These are phyloP conservation scores for Uropetala carovei DNA, from an alignment of 2,888 invertebrate genomes.

Conservation along the genomic window DNA sequence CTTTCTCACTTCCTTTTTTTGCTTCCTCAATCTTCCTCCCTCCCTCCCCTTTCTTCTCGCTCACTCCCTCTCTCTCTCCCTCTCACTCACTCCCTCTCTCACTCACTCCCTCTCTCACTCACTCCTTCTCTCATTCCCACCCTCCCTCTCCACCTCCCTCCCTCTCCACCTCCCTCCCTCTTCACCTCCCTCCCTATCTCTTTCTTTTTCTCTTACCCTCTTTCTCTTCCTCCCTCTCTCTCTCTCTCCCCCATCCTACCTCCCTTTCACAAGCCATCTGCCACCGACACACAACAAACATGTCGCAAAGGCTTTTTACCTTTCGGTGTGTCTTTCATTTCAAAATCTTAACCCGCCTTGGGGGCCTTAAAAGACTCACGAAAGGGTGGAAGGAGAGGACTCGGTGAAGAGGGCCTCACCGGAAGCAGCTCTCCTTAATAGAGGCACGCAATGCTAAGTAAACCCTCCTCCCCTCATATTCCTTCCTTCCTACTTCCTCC, in stretches of 20 bases:
- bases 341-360: not conserved
- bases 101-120: too few relatives aligned
- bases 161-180: too few relatives aligned
- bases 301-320: not conserved
- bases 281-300: not conserved
- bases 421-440: constrained; percentile 11
- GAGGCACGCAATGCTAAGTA: constrained; percentile 9
- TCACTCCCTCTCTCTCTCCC: too few relatives aligned
- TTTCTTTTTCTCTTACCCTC: too few relatives aligned
- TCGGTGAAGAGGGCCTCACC: not conserved
- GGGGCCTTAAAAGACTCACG: not conserved
- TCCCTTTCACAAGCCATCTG: not conserved
- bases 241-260: too few relatives aligned
- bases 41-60: too few relatives aligned
- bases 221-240: not conserved
- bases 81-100: too few relatives aligned
- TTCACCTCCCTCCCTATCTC: too few relatives aligned
- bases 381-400: not conserved
- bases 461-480: not conserved
- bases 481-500: constrained; percentile 14
- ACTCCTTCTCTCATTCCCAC: too few relatives aligned
- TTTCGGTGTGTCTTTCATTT: not conserved
- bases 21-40: too few relatives aligned
- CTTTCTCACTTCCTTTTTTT: too few relatives aligned
- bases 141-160: too few relatives aligned